Conservation (phyloP, 2,113 vertebrate genomes). For the Rhagologus leucostigma region DNA sequence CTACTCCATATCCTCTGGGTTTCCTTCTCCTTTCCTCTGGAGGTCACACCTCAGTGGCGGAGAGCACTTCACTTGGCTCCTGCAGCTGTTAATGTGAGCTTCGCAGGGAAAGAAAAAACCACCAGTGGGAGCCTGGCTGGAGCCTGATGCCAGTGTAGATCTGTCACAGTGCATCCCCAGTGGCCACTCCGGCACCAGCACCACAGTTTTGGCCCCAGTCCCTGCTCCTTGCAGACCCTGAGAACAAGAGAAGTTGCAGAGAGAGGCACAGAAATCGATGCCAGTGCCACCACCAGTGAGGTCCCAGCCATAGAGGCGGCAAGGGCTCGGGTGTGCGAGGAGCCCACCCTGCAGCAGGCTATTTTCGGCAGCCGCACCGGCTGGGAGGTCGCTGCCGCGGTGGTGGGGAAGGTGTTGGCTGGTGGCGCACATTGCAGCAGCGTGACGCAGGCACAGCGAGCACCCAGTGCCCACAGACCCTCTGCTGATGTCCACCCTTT, state of each 20-base stretch:
- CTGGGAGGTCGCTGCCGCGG: background rate
- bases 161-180: background rate
- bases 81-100: background rate
- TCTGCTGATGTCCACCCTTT: background rate
- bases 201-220: background rate
- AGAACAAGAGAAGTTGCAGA: rapidly evolving
- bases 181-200: background rate
- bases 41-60: background rate
- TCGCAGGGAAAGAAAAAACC: background rate
- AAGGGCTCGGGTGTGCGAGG: background rate
- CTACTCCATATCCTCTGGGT: background rate
- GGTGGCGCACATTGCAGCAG: background rate
- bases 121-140: background rate
- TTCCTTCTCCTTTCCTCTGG: background rate
- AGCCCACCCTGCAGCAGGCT: background rate
- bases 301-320: background rate
- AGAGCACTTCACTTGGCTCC: background rate
- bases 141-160: background rate
- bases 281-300: background rate
- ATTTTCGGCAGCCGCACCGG: background rate
- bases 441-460: background rate
- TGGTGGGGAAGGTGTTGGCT: background rate
- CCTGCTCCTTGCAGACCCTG: background rate
- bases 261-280: background rate
- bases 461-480: background rate